Conservation (phyloP, 2,113 vertebrate genomes). For the Phalacrocorax carbo region DNA sequence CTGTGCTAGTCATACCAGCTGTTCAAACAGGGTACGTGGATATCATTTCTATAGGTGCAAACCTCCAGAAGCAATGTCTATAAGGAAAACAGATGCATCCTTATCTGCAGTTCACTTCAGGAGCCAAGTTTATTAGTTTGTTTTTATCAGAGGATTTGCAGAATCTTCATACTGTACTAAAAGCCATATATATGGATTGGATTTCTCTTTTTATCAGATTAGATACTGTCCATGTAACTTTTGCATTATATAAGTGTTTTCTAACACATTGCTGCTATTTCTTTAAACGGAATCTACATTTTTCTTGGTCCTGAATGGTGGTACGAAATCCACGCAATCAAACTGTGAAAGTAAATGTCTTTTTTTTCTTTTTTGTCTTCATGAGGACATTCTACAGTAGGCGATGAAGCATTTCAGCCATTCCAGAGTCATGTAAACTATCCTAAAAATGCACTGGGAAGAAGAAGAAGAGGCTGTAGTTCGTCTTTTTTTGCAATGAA, state of each 20-base stretch:
- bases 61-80: neutral
- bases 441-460: constrained; percentile 75
- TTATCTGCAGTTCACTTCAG: neutral
- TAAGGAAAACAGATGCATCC: neutral
- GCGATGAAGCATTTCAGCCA: constrained; percentile 77
- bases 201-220: neutral
- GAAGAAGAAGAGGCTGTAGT: constrained; percentile 47
- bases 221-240: neutral
- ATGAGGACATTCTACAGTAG: constrained; percentile 72
- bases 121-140: neutral
- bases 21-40: neutral
- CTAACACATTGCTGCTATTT: neutral
- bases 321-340: neutral
- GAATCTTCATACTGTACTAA: neutral
- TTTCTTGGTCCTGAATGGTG: neutral
- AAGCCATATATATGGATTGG: neutral
- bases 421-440: constrained; percentile 79
- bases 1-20: neutral
- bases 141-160: neutral
- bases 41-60: neutral
- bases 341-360: constrained; percentile 4
- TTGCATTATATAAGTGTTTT: neutral
- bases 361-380: neutral
- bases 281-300: neutral
- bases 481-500: constrained; percentile 47